Percentiles rank a stretch among this genome's conserved stretches.
Conservation (phyloP, 2,888 invertebrate species). For the Saturnia pavonia region DNA sequence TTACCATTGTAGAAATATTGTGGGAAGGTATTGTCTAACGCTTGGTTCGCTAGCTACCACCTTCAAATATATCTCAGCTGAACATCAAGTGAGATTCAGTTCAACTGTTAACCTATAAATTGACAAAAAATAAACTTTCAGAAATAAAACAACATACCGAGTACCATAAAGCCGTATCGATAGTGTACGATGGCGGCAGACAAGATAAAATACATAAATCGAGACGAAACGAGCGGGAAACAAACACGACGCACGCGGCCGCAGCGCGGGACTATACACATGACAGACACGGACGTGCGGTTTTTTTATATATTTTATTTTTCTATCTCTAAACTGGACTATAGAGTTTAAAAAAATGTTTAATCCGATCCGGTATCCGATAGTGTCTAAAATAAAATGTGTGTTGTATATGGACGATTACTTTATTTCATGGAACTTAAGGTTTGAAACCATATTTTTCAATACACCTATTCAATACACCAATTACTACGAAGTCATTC, state of each 20-base stretch:
- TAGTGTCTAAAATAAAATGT: background rate
- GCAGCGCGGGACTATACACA: constrained; percentile 3
- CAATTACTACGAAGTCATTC: background rate
- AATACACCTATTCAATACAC: background rate
- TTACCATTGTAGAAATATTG: too few relatives aligned
- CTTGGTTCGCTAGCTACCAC: too few relatives aligned
- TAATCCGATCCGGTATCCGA: background rate
- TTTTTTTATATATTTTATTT: constrained; percentile 12
- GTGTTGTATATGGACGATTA: too few relatives aligned
- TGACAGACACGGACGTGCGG: constrained; percentile 15
- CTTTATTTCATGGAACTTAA: too few relatives aligned
- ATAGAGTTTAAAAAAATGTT: background rate
- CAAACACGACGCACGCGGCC: background rate
- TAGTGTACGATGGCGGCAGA: background rate
- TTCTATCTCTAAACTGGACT: background rate
- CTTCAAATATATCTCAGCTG: too few relatives aligned
- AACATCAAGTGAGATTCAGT: too few relatives aligned
- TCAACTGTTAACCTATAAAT: too few relatives aligned
- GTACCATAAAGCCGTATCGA: background rate
- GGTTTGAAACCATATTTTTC: background rate
- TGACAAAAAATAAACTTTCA: too few relatives aligned
- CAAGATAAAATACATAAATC: constrained; percentile 18
- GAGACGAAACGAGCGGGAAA: constrained; percentile 11
- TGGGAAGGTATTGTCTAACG: too few relatives aligned
- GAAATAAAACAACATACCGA: background rate